Conservation (phyloP, 2,888 invertebrate genomes). For the Agriopis leucophaearia region DNA sequence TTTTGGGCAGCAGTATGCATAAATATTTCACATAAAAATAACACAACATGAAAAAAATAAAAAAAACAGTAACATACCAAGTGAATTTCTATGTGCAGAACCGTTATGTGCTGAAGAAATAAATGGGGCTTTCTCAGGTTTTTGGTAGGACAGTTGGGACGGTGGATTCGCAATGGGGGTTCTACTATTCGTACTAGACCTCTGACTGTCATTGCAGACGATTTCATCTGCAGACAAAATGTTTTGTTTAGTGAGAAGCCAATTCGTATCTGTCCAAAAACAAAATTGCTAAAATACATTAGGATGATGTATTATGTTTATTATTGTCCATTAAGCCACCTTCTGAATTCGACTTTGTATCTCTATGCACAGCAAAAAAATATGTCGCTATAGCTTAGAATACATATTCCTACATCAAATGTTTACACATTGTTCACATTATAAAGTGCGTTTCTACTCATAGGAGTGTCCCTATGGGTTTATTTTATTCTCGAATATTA, state of each 20-base stretch:
- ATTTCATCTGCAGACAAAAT: conserved; percentile 82
- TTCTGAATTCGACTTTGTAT: too few species aligned
- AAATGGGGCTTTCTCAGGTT: conserved; percentile 73
- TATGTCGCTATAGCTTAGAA: too few species aligned
- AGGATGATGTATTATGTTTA: too few species aligned
- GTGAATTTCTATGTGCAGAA: conserved; percentile 75
- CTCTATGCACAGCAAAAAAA: too few species aligned
- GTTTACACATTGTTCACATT: too few species aligned
- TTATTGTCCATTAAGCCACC: too few species aligned
- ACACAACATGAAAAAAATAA: conserved; percentile 23
- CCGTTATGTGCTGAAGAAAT: conserved; percentile 73
- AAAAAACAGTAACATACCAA: conserved; percentile 71
- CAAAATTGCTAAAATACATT: too few species aligned
- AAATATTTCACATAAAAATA: conserved; percentile 4
- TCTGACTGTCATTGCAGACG: conserved; percentile 80
- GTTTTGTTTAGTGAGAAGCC: conserved; percentile 49
- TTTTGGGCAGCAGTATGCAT: neutral
- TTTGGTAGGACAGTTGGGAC: conserved; percentile 59
- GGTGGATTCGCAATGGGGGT: conserved; percentile 65
- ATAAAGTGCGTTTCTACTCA: too few species aligned
- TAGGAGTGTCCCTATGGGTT: too few species aligned
- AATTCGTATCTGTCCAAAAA: conserved; percentile 24
- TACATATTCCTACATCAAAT: too few species aligned
- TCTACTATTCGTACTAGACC: conserved; percentile 73
- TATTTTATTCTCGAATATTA: too few species aligned